phyloP scores from a whole-genome alignment of 2,113 vertebrate genomes.

The Onychorhynchus coronatus region DNA sequence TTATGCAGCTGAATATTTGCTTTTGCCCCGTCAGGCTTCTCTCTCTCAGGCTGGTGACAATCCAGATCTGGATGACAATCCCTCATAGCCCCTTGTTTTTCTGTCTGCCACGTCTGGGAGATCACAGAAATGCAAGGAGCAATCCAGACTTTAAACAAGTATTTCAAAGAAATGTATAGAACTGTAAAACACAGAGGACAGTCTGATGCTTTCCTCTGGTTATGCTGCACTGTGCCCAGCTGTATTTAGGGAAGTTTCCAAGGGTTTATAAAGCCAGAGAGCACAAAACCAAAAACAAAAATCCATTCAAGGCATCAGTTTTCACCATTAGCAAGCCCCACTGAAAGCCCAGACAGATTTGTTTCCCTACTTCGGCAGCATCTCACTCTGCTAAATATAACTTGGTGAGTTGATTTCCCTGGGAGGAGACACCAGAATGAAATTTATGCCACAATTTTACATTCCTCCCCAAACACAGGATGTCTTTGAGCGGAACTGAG shows the following conservation, averaged over 20 bases:
- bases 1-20: neutral
- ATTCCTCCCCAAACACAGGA: neutral
- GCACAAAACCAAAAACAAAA: neutral
- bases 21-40: neutral
- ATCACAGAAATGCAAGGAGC: neutral
- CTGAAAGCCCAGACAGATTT: neutral
- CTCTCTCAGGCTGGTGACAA: neutral
- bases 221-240: neutral
- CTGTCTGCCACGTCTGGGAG: neutral
- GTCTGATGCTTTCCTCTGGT: neutral
- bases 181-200: neutral
- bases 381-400: neutral
- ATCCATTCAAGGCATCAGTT: neutral
- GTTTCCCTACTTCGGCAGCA: neutral
- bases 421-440: neutral
- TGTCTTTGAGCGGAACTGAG: neutral
- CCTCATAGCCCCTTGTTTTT: neutral
- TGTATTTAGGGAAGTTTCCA: neutral
- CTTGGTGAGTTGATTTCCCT: neutral
- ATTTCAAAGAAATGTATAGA: neutral
- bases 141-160: neutral
- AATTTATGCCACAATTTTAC: neutral
- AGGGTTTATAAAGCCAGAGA: neutral
- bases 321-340: neutral
- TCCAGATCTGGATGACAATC: neutral